These are phyloP conservation scores for Rotaria sp. DNA, from an alignment of 2,888 invertebrate genomes.

Conservation along the genomic window DNA sequence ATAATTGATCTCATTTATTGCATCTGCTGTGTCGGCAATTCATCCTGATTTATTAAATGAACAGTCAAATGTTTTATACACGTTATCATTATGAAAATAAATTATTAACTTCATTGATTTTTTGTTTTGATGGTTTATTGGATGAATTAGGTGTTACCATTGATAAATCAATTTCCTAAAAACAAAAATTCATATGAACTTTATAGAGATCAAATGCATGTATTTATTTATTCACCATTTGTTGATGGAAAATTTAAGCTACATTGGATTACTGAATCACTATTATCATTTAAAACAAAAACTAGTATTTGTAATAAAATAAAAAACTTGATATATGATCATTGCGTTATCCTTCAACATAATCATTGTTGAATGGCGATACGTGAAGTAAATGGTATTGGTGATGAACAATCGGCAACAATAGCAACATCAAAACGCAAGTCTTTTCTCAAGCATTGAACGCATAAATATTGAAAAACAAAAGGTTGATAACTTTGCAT, in stretches of 20 bases:
- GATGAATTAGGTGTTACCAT: background rate
- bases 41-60: background rate
- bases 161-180: background rate
- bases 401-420: background rate
- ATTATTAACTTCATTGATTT: background rate
- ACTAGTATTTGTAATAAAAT: background rate
- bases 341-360: background rate
- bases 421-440: background rate
- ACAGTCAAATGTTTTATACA: background rate
- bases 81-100: background rate
- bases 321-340: background rate
- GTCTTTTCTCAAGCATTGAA: background rate
- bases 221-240: background rate
- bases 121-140: background rate
- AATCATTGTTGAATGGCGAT: background rate
- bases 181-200: background rate
- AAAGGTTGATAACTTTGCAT: too few species aligned
- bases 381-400: background rate
- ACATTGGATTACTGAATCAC: background rate
- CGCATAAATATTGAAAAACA: too few species aligned
- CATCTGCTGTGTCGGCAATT: background rate
- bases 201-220: background rate
- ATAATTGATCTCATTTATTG: background rate
- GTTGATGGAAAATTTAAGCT: background rate
- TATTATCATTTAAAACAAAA: background rate